Evolutionary conservation across 2,797 vertebrate genomes (phyloP), one percentile per base, ranked within the genome.

Genomic region (Poecilia picta): DNA sequence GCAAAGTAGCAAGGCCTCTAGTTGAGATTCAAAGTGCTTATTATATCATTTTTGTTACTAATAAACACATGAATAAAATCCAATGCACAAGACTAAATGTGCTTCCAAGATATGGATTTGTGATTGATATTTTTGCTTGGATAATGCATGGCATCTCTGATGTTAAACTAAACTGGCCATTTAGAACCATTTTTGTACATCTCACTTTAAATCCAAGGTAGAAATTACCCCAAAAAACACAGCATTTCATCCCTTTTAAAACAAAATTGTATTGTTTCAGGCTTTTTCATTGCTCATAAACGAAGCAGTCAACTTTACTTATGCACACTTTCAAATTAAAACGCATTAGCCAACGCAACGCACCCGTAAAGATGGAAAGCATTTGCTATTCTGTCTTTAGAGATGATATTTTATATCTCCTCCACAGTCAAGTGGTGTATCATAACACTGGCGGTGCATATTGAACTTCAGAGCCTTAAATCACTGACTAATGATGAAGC

Each of bases 401-500:
- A 72, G 39, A 45, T 71, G 20, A 43, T 51, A 18, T 74, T 51
- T 51, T 57, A 41, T 68, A 46, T 76, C 71, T 72, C 46, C 77
- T 46, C 74, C 57, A 23, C 77, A 81, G 84, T 81, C 72, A 75
- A 83, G 72, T 82, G 77, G 10, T 81, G 64, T 75, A 55, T 76
- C 39, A 11, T 36, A 53, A 75, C 71, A 74, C 80, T 83, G 76
- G 79, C 84, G 85, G 55, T 86, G 78, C 72, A 49, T 87, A 90
- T 74, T 87, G 82, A 89, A 81, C 81, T 72, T 75, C 18, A 72
- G 79, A 78, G 81, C 23, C 74, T 76, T 12, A 4, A 89, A 82
- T 85, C 79, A 77, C 80, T 84, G 86, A 90, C 88, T 92, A 91
- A 94, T 90, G 91, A 91, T 87, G 80, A 88, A 85, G 90, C n/a